Percentiles rank a stretch among this genome's conserved stretches.
Evolutionary conservation across 2,888 invertebrate species (phyloP).

Genomic region (Yponomeuta evonymella): DNA sequence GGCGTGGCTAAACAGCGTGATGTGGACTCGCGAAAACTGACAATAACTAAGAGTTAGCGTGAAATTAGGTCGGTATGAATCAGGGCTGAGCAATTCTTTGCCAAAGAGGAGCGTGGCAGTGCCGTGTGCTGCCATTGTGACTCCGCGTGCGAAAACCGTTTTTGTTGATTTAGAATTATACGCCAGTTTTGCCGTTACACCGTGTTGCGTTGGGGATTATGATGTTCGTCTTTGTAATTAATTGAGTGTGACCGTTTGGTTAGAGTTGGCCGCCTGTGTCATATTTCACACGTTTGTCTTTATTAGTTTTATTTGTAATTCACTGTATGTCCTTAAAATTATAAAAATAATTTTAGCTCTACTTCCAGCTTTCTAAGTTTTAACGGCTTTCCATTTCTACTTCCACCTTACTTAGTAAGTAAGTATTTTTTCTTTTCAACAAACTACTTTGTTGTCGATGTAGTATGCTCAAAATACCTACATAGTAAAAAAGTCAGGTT

Average conservation of each 20-base stretch:
- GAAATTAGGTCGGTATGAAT: conserved; percentile 66
- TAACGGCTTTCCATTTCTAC: too few species aligned
- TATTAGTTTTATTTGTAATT: neutral
- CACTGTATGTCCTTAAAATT: neutral
- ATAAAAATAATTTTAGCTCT: neutral
- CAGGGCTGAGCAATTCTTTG: conserved; percentile 58
- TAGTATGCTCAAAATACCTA: neutral
- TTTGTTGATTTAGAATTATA: conserved; percentile 58
- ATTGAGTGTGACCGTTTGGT: conserved; percentile 41
- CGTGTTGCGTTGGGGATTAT: conserved; percentile 34
- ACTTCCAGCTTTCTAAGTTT: too few species aligned
- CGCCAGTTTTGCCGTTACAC: conserved; percentile 36
- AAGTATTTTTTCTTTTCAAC: too few species aligned
- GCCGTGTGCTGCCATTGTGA: conserved; percentile 66
- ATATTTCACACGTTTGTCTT: neutral
- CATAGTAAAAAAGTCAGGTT: neutral
- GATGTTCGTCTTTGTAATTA: conserved; percentile 41
- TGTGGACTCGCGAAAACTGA: conserved; percentile 61
- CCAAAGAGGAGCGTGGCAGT: conserved; percentile 46
- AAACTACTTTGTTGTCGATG: neutral
- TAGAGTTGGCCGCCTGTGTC: conserved; percentile 17
- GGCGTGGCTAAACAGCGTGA: conserved; percentile 62
- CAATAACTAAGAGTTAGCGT: conserved; percentile 67
- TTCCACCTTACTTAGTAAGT: too few species aligned
- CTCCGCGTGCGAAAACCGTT: conserved; percentile 50